Evolutionary conservation across 92 coral and sea anemone genomes (phyloP).

Genomic region (Parazoanthus atlanticus): DNA sequence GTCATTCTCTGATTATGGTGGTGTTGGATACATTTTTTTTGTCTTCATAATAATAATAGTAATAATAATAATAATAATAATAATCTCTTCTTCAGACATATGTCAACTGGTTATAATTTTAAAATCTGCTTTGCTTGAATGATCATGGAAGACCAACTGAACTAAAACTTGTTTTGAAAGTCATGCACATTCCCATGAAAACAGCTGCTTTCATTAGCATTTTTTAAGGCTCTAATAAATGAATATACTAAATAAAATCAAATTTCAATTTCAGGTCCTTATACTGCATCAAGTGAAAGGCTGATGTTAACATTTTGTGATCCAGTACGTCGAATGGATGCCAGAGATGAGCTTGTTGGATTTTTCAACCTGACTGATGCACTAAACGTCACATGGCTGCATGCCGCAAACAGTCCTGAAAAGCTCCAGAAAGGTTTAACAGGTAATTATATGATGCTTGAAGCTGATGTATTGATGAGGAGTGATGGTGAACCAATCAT

Average conservation of each 20-base stretch:
- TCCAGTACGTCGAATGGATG: constrained; percentile 15
- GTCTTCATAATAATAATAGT: too few relatives aligned
- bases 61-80: too few relatives aligned
- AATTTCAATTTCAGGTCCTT: background rate
- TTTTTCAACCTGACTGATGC: constrained; percentile 68
- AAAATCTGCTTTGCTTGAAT: too few relatives aligned
- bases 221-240: background rate
- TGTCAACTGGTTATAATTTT: too few relatives aligned
- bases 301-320: constrained; percentile 13
- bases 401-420: constrained; percentile 81
- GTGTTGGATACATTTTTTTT: too few relatives aligned
- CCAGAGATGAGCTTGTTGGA: constrained; percentile 22
- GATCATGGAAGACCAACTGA: too few relatives aligned
- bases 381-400: constrained; percentile 82
- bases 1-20: too few relatives aligned
- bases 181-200: too few relatives aligned
- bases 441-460: constrained; percentile 77
- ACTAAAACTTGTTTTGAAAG: too few relatives aligned
- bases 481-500: constrained; percentile 76
- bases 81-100: too few relatives aligned
- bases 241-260: background rate
- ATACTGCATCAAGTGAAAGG: background rate
- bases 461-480: constrained; percentile 82
- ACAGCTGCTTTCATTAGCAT: too few relatives aligned
- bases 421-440: constrained; percentile 65